Percentiles rank a stretch among this genome's conserved stretches.
phyloP scores from a whole-genome alignment of 2,888 invertebrate species.

The Drosophila siamana region DNA sequence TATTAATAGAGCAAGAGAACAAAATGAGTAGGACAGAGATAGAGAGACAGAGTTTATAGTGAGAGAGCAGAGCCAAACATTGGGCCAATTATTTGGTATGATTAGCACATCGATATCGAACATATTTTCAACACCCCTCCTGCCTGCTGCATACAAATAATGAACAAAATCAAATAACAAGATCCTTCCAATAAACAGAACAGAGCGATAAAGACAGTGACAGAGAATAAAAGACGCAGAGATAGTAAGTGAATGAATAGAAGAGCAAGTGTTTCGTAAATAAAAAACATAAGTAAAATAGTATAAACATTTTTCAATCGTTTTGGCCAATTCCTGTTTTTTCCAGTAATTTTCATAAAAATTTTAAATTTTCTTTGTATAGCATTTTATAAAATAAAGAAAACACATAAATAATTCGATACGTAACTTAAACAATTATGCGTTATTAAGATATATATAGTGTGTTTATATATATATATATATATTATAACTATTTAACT shows the following conservation, averaged over 20 bases:
- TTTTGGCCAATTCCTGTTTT: constrained; percentile 84
- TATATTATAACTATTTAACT: constrained; percentile 33
- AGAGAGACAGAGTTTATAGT: constrained; percentile 4
- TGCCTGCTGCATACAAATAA: constrained; percentile 70
- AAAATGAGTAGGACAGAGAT: not conserved
- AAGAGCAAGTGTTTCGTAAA: constrained; percentile 55
- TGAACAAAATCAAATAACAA: constrained; percentile 37
- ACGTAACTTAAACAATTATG: constrained; percentile 64
- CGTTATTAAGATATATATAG: constrained; percentile 8
- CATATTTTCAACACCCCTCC: constrained; percentile 83
- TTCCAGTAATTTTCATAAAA: constrained; percentile 56
- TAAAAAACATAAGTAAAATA: constrained; percentile 29
- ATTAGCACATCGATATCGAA: constrained; percentile 65
- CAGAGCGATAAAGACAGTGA: constrained; percentile 49
- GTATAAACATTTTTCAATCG: constrained; percentile 74
- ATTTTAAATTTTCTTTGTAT: constrained; percentile 62
- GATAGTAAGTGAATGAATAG: constrained; percentile 45
- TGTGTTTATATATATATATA: not conserved
- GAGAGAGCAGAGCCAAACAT: constrained; percentile 26
- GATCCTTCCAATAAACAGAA: constrained; percentile 25
- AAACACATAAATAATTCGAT: constrained; percentile 53
- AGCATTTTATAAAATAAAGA: constrained; percentile 41
- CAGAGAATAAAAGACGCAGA: constrained; percentile 34
- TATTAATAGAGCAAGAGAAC: constrained; percentile 4
- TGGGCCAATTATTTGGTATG: constrained; percentile 28